These are phyloP conservation scores for Lottia scabra DNA, from an alignment of 2,888 invertebrate species.

Conservation along the genomic window DNA sequence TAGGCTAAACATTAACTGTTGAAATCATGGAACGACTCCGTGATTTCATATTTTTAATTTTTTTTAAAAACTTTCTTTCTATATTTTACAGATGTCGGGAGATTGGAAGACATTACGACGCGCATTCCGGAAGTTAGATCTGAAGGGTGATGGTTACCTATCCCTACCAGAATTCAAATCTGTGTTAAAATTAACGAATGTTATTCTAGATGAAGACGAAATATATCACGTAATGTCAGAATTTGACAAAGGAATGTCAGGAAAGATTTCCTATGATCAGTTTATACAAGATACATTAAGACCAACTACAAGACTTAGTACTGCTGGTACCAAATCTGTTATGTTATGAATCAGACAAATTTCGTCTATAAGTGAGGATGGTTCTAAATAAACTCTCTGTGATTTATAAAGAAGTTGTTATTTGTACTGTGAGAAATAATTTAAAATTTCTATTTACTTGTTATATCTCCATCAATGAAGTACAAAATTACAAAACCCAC, in stretches of 20 bases:
- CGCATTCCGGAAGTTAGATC: slow-evolving; percentile 65
- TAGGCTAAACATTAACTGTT: no score
- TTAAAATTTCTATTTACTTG: no score
- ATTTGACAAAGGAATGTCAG: slow-evolving; percentile 65
- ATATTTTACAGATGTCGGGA: slow-evolving; percentile 56
- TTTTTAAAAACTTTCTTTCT: neutral
- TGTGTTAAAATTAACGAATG: slow-evolving; percentile 65
- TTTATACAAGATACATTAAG: slow-evolving; percentile 64
- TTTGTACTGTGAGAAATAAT: no score
- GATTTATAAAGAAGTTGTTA: no score
- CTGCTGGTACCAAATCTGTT: no score
- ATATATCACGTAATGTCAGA: slow-evolving; percentile 64
- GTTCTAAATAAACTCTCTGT: no score
- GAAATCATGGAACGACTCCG: neutral
- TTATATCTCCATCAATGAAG: no score
- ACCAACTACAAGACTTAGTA: slow-evolving; percentile 53
- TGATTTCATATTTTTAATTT: neutral
- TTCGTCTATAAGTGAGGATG: no score
- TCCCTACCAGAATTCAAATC: slow-evolving; percentile 65
- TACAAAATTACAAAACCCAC: no score
- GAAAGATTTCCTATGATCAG: slow-evolving; percentile 63
- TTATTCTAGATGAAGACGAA: slow-evolving; percentile 66
- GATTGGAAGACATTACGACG: slow-evolving; percentile 67
- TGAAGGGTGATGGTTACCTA: slow-evolving; percentile 56
- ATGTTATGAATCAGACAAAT: no score